These are phyloP conservation scores for Chalcis sispes DNA, from an alignment of 2,888 invertebrate species.

Conservation along the genomic window DNA sequence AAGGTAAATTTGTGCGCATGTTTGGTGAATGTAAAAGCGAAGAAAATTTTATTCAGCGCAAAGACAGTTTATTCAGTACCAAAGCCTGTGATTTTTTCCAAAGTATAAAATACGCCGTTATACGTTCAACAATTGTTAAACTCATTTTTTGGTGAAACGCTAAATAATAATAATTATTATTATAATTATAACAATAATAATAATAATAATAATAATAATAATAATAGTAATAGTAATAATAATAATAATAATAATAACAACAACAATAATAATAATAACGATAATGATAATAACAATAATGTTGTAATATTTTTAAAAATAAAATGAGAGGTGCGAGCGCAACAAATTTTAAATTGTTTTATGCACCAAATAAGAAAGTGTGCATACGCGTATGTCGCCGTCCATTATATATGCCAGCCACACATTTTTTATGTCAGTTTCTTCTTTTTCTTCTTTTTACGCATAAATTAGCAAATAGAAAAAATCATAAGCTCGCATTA, in stretches of 20 bases:
- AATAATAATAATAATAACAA: neutral
- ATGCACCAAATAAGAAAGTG: constrained; percentile 26
- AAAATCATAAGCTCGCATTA: constrained; percentile 17
- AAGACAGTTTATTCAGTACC: constrained; percentile 49
- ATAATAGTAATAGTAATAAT: neutral
- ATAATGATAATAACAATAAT: neutral
- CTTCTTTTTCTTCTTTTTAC: constrained; percentile 50
- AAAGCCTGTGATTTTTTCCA: constrained; percentile 58
- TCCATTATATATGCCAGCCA: constrained; percentile 55
- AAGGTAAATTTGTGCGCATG: constrained; percentile 22
- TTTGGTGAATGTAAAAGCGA: constrained; percentile 9
- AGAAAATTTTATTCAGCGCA: constrained; percentile 31
- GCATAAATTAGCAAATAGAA: constrained; percentile 26
- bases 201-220: neutral
- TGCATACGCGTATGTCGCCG: constrained; percentile 52
- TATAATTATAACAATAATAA: neutral
- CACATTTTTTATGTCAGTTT: constrained; percentile 35
- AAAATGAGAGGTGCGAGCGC: constrained; percentile 8
- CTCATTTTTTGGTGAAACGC: constrained; percentile 32
- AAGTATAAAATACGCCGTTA: constrained; percentile 35
- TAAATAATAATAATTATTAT: constrained; percentile 20
- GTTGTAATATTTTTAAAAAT: constrained; percentile 19
- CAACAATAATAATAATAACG: neutral
- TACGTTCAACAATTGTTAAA: constrained; percentile 38
- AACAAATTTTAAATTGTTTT: constrained; percentile 27